phyloP scores from a whole-genome alignment of 2,113 vertebrate genomes.

The Strix uralensis region DNA sequence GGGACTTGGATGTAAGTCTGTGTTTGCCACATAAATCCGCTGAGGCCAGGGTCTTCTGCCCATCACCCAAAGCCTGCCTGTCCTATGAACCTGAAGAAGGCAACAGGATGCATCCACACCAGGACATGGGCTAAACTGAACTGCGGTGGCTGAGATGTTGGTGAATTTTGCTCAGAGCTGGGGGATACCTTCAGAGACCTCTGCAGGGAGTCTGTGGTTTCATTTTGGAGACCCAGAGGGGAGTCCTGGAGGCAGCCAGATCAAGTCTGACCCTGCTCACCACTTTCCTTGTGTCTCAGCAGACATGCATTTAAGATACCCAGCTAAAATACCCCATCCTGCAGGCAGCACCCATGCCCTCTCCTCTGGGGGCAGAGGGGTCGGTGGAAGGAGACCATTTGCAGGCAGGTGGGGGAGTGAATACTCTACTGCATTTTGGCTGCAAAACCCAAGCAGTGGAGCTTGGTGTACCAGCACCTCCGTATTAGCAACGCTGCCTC shows the following conservation, averaged over 20 bases:
- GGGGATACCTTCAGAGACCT: background rate
- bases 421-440: background rate
- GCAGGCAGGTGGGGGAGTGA: background rate
- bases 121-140: background rate
- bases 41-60: background rate
- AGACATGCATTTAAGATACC: rapidly evolving
- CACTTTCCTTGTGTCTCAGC: background rate
- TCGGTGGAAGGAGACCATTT: background rate
- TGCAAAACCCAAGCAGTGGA: background rate
- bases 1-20: background rate
- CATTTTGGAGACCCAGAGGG: rapidly evolving
- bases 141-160: background rate
- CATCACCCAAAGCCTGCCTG: background rate
- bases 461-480: background rate
- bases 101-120: background rate
- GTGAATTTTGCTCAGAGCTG: background rate
- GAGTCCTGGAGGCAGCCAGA: background rate
- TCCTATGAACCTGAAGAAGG: background rate
- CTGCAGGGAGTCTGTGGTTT: background rate
- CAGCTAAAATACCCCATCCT: background rate
- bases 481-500: rapidly evolving
- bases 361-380: background rate
- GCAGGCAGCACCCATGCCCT: background rate
- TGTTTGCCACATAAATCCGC: background rate
- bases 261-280: background rate